Evolutionary conservation across 2,113 vertebrate genomes (phyloP), one percentile per base, ranked within the genome.

Genomic region (Elephas maximus): DNA sequence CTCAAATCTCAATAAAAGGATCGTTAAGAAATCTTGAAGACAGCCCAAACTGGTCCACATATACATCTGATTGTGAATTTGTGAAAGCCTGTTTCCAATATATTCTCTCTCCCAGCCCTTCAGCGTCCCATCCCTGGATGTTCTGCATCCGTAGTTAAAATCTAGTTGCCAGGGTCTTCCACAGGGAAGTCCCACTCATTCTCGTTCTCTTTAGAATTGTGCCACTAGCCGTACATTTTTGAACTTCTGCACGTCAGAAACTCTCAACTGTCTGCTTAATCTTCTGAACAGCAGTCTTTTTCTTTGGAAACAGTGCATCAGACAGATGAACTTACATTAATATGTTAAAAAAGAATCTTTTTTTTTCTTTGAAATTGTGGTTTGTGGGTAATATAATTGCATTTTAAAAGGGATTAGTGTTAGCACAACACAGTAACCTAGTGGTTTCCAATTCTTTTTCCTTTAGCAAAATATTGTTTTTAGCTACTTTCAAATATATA

Each of bases 391-490:
- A 77, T 53, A 71, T 9, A 81, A 41, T 83, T 78, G 20, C 7
- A 48, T 69, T 94, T 48, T 63, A 89, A 95, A 81, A 17, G 33
- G 77, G 17, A 81, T 77, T 91, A 51, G 21, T 71, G 9, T 81
- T 30, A 69, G 2, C 20, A 62, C 4, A 85, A 53, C 85, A 5
- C 30, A 79, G 63, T 84, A 80, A 67, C 41, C 37, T 63, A 45
- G 51, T 63, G 65, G 30, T 44, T 93, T 85, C 48, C 23, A 74
- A 3, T 57, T 57, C 15, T 57, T 57, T 17, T 57, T 57, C 53
- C 53, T 57, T 79, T 41, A 93, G 73, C 14, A 89, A 88, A 74
- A 63, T 48, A 71, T 28, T 84, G 41, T 41, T 96, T 91, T 88
- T 77, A 37, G 23, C 33, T 37, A 62, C 33, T 76, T 85, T 60